Percentiles rank a stretch among this genome's conserved stretches.
Evolutionary conservation across 1,140 invertebrate genomes (phyloP).

Genomic region (Calephelis virginiensis): DNA sequence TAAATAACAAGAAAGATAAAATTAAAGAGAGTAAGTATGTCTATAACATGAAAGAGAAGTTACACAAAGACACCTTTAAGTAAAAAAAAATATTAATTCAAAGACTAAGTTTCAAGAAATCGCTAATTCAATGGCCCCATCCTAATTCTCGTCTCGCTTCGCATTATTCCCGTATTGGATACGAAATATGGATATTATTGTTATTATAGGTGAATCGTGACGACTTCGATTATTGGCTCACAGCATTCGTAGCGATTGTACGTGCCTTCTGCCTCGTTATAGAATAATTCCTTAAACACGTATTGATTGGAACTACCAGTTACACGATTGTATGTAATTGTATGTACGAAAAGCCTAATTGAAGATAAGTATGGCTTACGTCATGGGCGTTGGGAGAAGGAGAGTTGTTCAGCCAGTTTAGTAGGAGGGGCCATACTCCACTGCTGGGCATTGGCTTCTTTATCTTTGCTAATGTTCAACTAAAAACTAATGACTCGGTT

Average conservation of each 20-base stretch:
- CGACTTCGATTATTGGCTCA: constrained; percentile 39
- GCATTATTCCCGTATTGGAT: constrained; percentile 60
- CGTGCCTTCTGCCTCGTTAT: constrained; percentile 32
- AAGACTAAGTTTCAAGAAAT: no score
- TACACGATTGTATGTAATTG: constrained; percentile 23
- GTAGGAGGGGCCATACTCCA: background rate
- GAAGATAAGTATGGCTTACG: constrained; percentile 20
- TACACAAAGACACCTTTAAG: no score
- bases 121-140: constrained; percentile 45
- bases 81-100: no score
- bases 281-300: constrained; percentile 31
- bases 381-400: background rate
- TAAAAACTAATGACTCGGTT: no score
- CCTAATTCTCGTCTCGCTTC: constrained; percentile 47
- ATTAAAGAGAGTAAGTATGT: no score
- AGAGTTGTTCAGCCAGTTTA: constrained; percentile 1
- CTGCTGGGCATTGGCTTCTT: background rate
- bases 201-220: constrained; percentile 55
- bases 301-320: constrained; percentile 35
- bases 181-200: constrained; percentile 69
- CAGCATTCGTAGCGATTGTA: constrained; percentile 37
- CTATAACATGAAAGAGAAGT: no score
- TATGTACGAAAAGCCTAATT: constrained; percentile 23
- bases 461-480: background rate
- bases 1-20: no score